Evolutionary conservation across 2,797 vertebrate species (phyloP), one percentile per base, ranked within the genome.

Genomic region (Bufotes viridis): DNA sequence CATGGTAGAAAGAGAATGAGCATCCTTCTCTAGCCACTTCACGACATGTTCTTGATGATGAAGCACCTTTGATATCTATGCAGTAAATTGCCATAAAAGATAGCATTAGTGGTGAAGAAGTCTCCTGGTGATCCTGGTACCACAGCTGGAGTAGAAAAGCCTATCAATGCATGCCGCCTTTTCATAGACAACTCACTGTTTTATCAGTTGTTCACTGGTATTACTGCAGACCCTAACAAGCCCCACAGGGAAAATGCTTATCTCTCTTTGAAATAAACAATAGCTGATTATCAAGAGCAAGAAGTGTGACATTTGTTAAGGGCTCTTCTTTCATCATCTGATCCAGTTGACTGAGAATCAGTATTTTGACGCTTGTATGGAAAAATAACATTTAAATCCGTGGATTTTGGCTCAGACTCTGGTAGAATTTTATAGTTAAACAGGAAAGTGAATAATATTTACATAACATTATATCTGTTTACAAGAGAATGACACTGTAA

Each of bases 211-310:
- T 84, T 88, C 81, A 57, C 81, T 83, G 53, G 58, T 76, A 89
- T 81, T 84, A 89, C 78, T 82, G 67, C 74, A 85, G 78, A 61
- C 49, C 67, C 78, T 89, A 85, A 85, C 83, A 89, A 89, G 87
- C 83, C 67, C 87, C 83, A 81, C 49, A 81, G 87, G 87, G 83
- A 89, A 80, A 81, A 81, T 75, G 42, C 78, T 88, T 72, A 88
- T 85, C 82, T 80, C 67, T 42, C 34, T 81, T 83, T 87, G 81
- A 88, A 85, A 88, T 57, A 87, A 88, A 88, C 78, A 79, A 84
- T 78, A 78, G 79, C 86, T 87, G 86, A 81, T 81, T 87, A 87
- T 87, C 86, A 81, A 87, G 78, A 60, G 86, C 53, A 87, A 87
- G 34, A 87, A 87, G 86, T 87, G 86, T 70, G 74, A 81, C 78